Evolutionary conservation across 2,113 vertebrate species (phyloP).

Genomic region (Hepsetus odoe): DNA sequence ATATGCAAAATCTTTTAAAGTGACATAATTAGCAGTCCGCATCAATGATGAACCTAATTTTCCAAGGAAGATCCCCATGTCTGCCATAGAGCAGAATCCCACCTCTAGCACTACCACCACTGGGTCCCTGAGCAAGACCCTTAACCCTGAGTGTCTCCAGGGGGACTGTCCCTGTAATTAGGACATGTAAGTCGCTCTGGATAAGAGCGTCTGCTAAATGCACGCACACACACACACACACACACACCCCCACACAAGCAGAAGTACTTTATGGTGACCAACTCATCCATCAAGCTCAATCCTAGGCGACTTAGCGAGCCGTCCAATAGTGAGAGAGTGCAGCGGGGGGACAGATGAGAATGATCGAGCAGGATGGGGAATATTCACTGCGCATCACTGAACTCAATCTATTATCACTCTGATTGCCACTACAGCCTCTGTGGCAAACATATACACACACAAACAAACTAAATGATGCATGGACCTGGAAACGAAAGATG

Average conservation of each 20-base stretch:
- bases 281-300: slow-evolving; percentile 36
- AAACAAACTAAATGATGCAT: slow-evolving; percentile 19
- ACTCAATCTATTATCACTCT: slow-evolving; percentile 39
- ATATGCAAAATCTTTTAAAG: slow-evolving; percentile 19
- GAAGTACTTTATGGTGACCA: background rate
- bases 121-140: too few relatives aligned
- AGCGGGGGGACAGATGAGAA: slow-evolving; percentile 6
- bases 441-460: slow-evolving; percentile 29
- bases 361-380: slow-evolving; percentile 18
- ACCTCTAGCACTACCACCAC: too few relatives aligned
- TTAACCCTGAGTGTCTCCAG: too few relatives aligned
- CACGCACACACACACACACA: background rate
- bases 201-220: too few relatives aligned
- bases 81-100: background rate
- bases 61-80: background rate
- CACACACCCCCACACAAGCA: background rate
- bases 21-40: background rate
- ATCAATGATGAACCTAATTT: slow-evolving; percentile 9
- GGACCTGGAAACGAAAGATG: slow-evolving; percentile 5
- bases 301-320: background rate
- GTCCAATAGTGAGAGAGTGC: background rate
- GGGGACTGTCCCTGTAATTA: background rate
- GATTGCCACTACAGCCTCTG: slow-evolving; percentile 8
- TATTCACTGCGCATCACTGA: background rate
- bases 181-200: background rate